These are phyloP conservation scores for Habrosyne pyritoides DNA, from an alignment of 2,888 invertebrate species.

Conservation along the genomic window DNA sequence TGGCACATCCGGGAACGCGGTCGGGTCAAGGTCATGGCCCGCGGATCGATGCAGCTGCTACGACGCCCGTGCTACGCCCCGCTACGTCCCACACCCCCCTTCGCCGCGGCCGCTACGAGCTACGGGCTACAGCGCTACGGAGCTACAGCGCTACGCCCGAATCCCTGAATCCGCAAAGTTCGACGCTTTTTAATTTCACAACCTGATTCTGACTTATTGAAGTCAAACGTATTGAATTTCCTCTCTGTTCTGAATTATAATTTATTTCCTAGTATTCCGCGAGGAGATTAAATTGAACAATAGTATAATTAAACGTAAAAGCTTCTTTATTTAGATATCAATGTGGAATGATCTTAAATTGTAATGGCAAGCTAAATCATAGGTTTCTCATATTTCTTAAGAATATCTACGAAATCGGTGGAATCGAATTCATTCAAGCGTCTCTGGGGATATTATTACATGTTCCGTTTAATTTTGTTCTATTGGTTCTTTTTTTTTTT, in stretches of 20 bases:
- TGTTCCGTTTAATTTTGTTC: not conserved
- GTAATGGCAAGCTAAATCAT: not conserved
- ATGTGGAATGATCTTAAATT: conserved; percentile 6
- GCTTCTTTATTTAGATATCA: conserved; percentile 13
- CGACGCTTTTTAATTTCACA: conserved; percentile 41
- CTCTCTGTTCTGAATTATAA: conserved; percentile 17
- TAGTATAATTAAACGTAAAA: conserved; percentile 12
- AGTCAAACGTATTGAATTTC: conserved; percentile 27
- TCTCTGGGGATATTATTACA: not conserved
- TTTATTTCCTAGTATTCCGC: conserved; percentile 33
- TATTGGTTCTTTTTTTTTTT: too few relatives aligned
- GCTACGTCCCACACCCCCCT: conserved; percentile 43
- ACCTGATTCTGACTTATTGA: conserved; percentile 31
- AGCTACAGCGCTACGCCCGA: conserved; percentile 41
- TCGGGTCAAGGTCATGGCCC: conserved; percentile 86
- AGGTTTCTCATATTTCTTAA: not conserved
- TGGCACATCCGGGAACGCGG: conserved; percentile 81
- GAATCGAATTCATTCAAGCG: not conserved
- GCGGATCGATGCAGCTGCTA: conserved; percentile 86
- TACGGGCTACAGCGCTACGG: conserved; percentile 36
- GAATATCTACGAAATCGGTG: not conserved
- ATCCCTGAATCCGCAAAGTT: conserved; percentile 44
- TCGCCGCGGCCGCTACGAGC: conserved; percentile 23
- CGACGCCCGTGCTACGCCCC: conserved; percentile 63
- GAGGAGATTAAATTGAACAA: conserved; percentile 25